Conservation (phyloP, 2,797 vertebrate species). For the Phataginus tetradactyla region DNA sequence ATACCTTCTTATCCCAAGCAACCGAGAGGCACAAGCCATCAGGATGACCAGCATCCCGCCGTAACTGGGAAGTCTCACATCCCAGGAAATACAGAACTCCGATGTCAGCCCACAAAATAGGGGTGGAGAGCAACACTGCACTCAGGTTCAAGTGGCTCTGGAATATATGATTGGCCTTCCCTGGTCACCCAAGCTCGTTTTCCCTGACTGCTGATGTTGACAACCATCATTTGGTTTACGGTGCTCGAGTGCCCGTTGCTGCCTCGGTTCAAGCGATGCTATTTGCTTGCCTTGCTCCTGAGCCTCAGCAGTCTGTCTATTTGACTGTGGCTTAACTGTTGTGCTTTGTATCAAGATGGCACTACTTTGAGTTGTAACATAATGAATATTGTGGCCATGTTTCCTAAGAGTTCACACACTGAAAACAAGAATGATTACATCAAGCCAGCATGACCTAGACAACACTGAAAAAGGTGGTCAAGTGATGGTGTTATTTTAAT, state of each 20-base stretch:
- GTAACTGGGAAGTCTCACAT: neutral
- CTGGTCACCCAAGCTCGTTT: accelerated
- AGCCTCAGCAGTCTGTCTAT: neutral
- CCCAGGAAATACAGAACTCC: neutral
- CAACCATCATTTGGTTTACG: accelerated
- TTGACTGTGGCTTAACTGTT: too few relatives aligned
- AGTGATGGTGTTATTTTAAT: neutral
- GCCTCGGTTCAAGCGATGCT: neutral
- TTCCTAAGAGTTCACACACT: neutral
- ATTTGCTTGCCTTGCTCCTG: accelerated
- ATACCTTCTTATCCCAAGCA: neutral
- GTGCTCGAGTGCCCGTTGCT: too few relatives aligned
- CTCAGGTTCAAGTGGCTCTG: neutral
- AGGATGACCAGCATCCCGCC: neutral
- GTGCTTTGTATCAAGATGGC: neutral
- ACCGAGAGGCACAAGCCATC: too few relatives aligned
- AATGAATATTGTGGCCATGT: neutral
- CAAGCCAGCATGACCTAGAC: neutral
- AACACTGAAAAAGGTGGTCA: neutral
- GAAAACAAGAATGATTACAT: neutral
- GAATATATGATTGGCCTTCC: neutral
- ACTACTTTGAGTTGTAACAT: neutral
- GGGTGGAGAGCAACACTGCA: neutral
- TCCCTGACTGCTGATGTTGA: too few relatives aligned
- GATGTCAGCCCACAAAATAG: neutral